Evolutionary conservation across 1,140 invertebrate genomes (phyloP).

Genomic region (Heliconius hermathena): DNA sequence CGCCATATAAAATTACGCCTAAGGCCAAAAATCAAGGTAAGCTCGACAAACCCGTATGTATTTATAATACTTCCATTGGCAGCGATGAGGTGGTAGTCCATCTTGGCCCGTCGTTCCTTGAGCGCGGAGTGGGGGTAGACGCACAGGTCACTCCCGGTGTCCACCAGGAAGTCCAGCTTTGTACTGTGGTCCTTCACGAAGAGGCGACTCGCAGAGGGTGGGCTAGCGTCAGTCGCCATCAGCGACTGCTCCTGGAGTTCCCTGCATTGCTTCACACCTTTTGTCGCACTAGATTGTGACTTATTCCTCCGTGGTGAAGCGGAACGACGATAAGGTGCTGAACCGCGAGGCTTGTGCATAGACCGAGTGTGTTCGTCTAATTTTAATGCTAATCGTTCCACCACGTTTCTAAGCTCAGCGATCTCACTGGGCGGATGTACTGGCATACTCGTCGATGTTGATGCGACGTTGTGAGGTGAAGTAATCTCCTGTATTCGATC

Average conservation of each 20-base stretch:
- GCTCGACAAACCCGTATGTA: neutral
- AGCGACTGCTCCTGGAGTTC: slow-evolving; percentile 2
- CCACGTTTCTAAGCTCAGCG: slow-evolving; percentile 28
- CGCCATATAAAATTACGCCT: slow-evolving; percentile 6
- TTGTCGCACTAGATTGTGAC: slow-evolving; percentile 12
- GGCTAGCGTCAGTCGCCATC: slow-evolving; percentile 7
- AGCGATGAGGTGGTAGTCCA: neutral
- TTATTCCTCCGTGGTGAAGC: neutral
- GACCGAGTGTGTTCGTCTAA: neutral
- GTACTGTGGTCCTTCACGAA: neutral
- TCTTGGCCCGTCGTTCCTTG: neutral
- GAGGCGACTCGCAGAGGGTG: neutral
- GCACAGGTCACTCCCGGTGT: slow-evolving; percentile 15
- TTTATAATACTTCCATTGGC: slow-evolving; percentile 10
- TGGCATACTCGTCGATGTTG: no score
- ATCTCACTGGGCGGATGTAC: slow-evolving; percentile 26
- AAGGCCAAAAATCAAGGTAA: slow-evolving; percentile 4
- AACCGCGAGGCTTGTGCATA: slow-evolving; percentile 9
- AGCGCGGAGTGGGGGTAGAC: neutral
- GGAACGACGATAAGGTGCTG: slow-evolving; percentile 8
- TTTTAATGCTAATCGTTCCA: neutral
- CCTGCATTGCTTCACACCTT: neutral
- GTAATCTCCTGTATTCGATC: no score
- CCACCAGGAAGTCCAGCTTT: neutral
- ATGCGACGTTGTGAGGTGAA: no score